phyloP scores from a whole-genome alignment of 2,113 vertebrate species.

The Poeciliopsis retropinna region DNA sequence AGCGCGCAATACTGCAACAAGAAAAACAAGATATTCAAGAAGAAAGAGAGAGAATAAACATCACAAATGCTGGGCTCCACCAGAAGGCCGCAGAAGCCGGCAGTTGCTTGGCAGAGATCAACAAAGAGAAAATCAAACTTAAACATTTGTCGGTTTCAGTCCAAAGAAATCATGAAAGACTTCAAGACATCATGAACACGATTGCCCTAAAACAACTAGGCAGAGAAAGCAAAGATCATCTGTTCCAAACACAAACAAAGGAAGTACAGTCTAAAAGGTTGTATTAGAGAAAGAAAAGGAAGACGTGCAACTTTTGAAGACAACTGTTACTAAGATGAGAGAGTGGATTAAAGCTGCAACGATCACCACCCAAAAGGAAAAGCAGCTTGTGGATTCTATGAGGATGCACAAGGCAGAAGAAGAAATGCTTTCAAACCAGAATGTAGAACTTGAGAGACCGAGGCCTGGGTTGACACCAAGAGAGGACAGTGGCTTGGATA shows the following conservation, averaged over 20 bases:
- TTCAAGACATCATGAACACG: background rate
- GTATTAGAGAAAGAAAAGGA: background rate
- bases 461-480: no score
- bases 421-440: no score
- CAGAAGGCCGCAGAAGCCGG: no score
- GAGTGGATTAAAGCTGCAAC: no score
- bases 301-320: no score
- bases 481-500: no score
- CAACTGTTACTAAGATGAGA: background rate
- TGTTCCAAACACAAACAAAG: background rate
- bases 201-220: background rate
- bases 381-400: no score
- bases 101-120: no score
- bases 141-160: background rate
- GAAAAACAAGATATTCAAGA: constrained; percentile 31
- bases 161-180: no score
- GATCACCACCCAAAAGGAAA: no score
- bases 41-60: constrained; percentile 28
- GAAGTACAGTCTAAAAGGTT: background rate
- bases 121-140: background rate
- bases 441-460: no score
- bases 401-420: no score
- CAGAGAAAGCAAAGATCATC: background rate
- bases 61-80: background rate
- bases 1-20: background rate